phyloP scores from a whole-genome alignment of 1,140 invertebrate genomes.

The Drosophila bifasciata region DNA sequence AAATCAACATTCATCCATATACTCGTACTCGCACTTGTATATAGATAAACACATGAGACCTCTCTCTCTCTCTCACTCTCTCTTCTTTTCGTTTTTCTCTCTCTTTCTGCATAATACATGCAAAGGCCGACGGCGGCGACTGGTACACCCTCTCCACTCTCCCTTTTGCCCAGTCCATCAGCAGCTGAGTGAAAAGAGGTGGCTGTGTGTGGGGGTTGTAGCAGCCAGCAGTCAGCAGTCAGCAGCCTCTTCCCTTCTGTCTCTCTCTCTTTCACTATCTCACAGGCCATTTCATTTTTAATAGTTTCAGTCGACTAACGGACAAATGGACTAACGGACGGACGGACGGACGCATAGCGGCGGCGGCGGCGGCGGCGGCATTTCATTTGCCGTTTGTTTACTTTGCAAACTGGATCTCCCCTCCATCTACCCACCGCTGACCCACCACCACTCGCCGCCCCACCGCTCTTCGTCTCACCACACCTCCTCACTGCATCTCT shows the following conservation, averaged over 20 bases:
- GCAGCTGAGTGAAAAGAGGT: too few species aligned
- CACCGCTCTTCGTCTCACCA: too few species aligned
- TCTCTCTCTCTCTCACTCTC: not conserved
- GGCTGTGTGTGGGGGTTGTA: too few species aligned
- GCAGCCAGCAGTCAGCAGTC: too few species aligned
- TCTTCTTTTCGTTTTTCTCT: too few species aligned
- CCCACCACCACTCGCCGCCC: not conserved
- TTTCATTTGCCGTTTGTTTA: constrained; percentile 80
- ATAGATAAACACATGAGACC: constrained; percentile 7
- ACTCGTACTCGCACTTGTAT: constrained; percentile 3
- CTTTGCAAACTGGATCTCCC: constrained; percentile 71
- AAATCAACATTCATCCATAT: constrained; percentile 31
- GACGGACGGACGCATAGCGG: constrained; percentile 28
- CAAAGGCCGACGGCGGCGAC: constrained; percentile 25
- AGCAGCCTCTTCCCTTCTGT: not conserved
- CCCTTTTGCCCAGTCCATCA: constrained; percentile 21
- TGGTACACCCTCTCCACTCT: constrained; percentile 28
- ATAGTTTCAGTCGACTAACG: constrained; percentile 64
- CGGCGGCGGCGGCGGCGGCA: constrained; percentile 69
- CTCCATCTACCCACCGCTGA: not conserved
- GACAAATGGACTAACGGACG: not conserved
- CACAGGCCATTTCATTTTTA: constrained; percentile 73
- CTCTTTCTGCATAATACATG: constrained; percentile 39
- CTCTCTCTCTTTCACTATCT: not conserved
- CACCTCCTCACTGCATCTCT: not conserved